Evolutionary conservation across 2,113 vertebrate genomes (phyloP).

Genomic region (Sander vitreus): DNA sequence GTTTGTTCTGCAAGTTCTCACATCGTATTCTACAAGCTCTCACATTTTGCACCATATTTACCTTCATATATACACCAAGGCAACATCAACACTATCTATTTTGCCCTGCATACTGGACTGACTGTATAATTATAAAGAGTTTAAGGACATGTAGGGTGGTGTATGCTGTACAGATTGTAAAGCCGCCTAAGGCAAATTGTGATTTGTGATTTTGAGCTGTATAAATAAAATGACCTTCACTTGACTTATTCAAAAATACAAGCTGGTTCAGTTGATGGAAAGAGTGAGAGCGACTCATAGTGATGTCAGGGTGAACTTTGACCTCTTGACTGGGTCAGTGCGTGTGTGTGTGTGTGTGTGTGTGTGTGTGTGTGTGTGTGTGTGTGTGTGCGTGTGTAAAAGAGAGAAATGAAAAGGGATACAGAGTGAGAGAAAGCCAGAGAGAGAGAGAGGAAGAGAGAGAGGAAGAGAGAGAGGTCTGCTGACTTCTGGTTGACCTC

Average conservation of each 20-base stretch:
- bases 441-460: constrained; percentile 21
- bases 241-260: neutral
- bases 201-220: neutral
- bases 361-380: no score
- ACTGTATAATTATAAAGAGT: no score
- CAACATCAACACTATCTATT: no score
- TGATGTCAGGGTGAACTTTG: constrained; percentile 39
- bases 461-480: constrained; percentile 40
- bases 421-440: neutral
- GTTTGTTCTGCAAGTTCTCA: no score
- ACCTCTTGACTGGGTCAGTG: constrained; percentile 22
- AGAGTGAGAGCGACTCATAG: neutral
- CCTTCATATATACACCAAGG: no score
- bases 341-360: neutral
- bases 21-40: no score
- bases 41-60: no score
- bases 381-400: no score
- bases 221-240: neutral
- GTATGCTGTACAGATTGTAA: no score
- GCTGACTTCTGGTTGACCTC: constrained; percentile 50
- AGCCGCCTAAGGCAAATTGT: neutral
- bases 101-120: no score
- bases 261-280: neutral
- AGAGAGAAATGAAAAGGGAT: neutral
- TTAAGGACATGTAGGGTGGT: no score